Evolutionary conservation across 2,113 vertebrate genomes (phyloP).

Genomic region (Pseudolaguvia tuberculata): DNA sequence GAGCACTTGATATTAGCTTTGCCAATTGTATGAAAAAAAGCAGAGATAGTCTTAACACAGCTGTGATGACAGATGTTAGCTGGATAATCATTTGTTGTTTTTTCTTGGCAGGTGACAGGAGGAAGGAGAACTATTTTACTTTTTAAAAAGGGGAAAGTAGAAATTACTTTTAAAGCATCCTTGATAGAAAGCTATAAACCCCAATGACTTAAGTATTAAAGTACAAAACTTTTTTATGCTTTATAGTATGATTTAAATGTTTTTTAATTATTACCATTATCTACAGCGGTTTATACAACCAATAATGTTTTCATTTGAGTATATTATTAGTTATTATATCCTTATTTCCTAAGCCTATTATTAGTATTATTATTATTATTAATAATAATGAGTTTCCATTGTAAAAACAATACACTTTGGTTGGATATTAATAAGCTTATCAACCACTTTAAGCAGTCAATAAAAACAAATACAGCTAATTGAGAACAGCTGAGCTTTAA

Average conservation of each 20-base stretch:
- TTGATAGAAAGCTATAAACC: not conserved
- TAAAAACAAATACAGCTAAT: conserved; percentile 17
- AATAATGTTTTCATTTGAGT: too few relatives aligned
- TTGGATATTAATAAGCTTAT: conserved; percentile 8
- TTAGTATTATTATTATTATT: not conserved
- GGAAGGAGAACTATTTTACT: too few relatives aligned
- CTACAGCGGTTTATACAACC: too few relatives aligned
- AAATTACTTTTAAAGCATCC: not conserved
- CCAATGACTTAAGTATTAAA: too few relatives aligned
- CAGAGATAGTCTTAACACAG: conserved; percentile 6
- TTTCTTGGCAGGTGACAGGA: not conserved
- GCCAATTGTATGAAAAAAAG: conserved; percentile 8
- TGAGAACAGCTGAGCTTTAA: not conserved
- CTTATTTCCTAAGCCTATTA: not conserved
- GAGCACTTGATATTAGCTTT: not conserved
- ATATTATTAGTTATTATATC: too few relatives aligned
- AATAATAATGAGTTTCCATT: not conserved
- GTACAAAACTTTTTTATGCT: too few relatives aligned
- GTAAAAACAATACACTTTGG: too few relatives aligned
- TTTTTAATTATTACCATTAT: too few relatives aligned
- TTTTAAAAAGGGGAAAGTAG: too few relatives aligned
- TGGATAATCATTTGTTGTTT: not conserved
- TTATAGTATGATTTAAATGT: too few relatives aligned
- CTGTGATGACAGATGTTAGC: not conserved
- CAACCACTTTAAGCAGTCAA: conserved; percentile 22